These are phyloP conservation scores for Heterodera filipjevi DNA, from an alignment of 2,888 invertebrate genomes.

Conservation along the genomic window DNA sequence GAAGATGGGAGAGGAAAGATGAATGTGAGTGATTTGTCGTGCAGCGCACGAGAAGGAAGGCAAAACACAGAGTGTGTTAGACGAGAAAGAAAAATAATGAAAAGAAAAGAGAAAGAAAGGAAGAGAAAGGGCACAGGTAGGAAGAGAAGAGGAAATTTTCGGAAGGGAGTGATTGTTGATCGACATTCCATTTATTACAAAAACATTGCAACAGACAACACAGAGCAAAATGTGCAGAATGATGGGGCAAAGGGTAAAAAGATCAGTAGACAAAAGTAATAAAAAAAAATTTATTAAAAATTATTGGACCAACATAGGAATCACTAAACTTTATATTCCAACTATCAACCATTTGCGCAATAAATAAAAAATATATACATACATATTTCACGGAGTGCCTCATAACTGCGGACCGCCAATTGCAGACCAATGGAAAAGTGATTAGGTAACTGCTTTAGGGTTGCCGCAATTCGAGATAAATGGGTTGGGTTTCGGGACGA, in stretches of 20 bases:
- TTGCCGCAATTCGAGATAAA: too few species aligned
- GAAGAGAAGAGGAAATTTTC: not conserved
- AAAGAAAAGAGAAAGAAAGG: not conserved
- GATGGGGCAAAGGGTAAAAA: not conserved
- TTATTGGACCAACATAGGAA: not conserved
- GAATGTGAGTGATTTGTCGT: not conserved
- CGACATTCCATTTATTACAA: not conserved
- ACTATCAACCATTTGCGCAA: too few species aligned
- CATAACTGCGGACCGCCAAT: too few species aligned
- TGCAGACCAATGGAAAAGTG: too few species aligned
- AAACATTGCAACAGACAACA: not conserved
- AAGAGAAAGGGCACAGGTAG: not conserved
- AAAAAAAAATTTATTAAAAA: not conserved
- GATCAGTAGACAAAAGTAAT: not conserved
- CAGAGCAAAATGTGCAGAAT: not conserved
- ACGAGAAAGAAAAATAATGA: not conserved
- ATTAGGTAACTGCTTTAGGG: too few species aligned
- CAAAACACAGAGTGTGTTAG: not conserved
- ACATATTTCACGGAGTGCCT: too few species aligned
- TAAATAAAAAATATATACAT: too few species aligned
- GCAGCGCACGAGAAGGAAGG: not conserved
- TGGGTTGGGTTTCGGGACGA: too few species aligned
- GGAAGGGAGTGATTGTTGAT: not conserved
- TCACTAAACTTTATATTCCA: not conserved
- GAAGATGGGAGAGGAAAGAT: conserved; percentile 16